These are phyloP conservation scores for Centrocercus urophasianus DNA, from an alignment of 2,113 vertebrate species.

Conservation along the genomic window DNA sequence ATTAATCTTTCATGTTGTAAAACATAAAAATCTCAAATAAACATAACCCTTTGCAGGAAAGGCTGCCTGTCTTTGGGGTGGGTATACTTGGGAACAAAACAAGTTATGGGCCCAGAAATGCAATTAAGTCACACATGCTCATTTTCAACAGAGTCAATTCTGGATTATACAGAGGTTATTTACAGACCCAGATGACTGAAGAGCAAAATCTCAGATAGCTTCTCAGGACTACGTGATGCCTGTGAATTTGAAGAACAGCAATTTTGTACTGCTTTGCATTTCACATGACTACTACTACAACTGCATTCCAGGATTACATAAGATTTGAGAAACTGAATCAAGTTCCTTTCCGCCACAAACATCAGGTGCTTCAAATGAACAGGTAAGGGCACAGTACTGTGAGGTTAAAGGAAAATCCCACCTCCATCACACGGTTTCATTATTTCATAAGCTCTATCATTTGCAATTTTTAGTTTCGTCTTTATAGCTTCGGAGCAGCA, in stretches of 20 bases:
- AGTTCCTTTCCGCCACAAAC: not conserved
- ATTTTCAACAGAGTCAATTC: not conserved
- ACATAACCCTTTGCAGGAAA: not conserved
- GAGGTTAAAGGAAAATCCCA: not conserved
- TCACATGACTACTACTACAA: not conserved
- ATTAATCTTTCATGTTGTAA: not conserved
- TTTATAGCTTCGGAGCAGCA: not conserved
- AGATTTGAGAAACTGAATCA: not conserved
- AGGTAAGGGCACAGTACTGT: not conserved
- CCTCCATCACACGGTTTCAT: not conserved
- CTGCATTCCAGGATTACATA: slow-evolving; percentile 23
- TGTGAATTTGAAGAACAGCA: not conserved
- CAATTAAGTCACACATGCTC: not conserved
- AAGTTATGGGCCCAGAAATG: not conserved
- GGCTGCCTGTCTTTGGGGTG: not conserved
- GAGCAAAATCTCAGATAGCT: not conserved
- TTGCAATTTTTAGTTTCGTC: not conserved
- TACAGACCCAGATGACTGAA: not conserved
- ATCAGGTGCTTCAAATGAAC: not conserved
- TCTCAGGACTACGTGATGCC: not conserved
- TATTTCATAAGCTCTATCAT: not conserved
- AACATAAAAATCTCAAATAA: not conserved
- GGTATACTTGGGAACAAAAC: not conserved
- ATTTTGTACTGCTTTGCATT: not conserved
- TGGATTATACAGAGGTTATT: not conserved